These are phyloP conservation scores for Polydrusus pterygomalis DNA, from an alignment of 2,888 invertebrate species.

Conservation along the genomic window DNA sequence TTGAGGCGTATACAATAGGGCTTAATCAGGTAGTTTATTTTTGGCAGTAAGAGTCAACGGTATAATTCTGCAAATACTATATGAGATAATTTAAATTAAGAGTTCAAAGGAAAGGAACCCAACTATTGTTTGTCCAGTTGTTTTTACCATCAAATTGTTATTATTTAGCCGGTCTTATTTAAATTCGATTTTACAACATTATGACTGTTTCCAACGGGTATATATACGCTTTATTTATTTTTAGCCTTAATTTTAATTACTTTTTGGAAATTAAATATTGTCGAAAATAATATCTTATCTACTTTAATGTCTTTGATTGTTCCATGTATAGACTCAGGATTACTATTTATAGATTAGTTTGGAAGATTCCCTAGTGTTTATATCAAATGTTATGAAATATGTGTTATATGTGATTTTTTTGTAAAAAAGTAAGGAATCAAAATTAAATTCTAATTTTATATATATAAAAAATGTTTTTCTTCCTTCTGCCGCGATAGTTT, in stretches of 20 bases:
- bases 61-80: too few relatives aligned
- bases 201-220: conserved; percentile 6
- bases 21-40: too few relatives aligned
- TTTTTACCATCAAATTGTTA: background rate
- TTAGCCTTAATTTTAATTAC: background rate
- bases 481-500: too few relatives aligned
- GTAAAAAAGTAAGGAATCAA: too few relatives aligned
- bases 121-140: background rate
- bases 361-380: background rate
- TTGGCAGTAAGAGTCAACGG: too few relatives aligned
- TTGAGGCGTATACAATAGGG: too few relatives aligned
- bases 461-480: too few relatives aligned
- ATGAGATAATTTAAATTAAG: too few relatives aligned
- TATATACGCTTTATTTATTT: conserved; percentile 1
- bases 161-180: background rate
- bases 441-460: too few relatives aligned
- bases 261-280: background rate
- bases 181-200: background rate
- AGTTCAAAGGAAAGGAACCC: too few relatives aligned
- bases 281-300: background rate
- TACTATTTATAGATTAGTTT: conserved; percentile 3
- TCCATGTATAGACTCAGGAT: background rate
- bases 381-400: too few relatives aligned
- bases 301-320: background rate
- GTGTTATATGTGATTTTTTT: too few relatives aligned